Base-by-base conservation (phyloP, 1,140 invertebrate genomes). In the Reticulitermes speratus region DNA sequence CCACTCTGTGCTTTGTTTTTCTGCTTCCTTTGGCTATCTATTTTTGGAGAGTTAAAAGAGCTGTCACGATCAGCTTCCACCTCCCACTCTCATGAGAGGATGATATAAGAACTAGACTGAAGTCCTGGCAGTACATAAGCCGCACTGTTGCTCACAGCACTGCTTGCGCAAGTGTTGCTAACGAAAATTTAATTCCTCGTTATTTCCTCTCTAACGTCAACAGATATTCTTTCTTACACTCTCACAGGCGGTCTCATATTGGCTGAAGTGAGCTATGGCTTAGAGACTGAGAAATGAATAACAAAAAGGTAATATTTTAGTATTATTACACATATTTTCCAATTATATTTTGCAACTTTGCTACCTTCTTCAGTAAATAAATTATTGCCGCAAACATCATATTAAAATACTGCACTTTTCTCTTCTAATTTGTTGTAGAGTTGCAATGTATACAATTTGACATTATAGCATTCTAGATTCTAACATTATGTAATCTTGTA, bases 61-160 rank as follows among this genome's bases (percentile, higher is more conserved):
- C 65, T 75, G 65, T 75, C 65, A 75, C n/a, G 65, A 75, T 75
- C 65, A 75, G 65, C 65, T 75, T 75, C n/a, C n/a, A 30, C 65
- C 65, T 30, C 65, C 65, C n/a, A 75, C n/a, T 30, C 65, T 12
- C 5, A 25, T 25, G 7, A 30, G 65, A 25, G n/a, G 65, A 75
- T 30, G 65, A 75, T 30, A 30, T 30, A 75, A 8, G n/a, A 75
- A 75, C 65, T 8, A 30, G 25, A 25, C 65, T 14, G 59, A 65
- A 65, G 7, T 23, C 21, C 19, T n/a, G 59, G 59, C 21, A 75
- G 65, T 75, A 30, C 65, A 9, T 8, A 30, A 55, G 3, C 52
- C 19, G 14, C 52, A 55, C 14, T 19, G 19, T 55, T 19, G 19
- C 52, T 21, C 52, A 0, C 52, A 55, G 19, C 52, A 19, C 45